A percentile compares a stretch with the other conserved stretches of the same genome.
Evolutionary conservation across 2,113 vertebrate species (phyloP).

Genomic region (Pavo muticus): DNA sequence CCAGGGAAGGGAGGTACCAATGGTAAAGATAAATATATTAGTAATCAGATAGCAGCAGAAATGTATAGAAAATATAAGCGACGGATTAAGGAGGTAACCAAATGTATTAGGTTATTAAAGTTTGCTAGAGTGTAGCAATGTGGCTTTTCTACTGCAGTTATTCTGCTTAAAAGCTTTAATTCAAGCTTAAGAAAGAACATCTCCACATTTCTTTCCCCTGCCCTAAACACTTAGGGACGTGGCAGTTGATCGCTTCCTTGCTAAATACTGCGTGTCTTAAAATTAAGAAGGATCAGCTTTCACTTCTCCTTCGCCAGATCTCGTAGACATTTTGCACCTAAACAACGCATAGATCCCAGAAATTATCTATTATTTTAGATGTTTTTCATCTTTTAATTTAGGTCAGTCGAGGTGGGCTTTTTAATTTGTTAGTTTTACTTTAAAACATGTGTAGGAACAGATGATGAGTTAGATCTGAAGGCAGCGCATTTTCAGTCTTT

Average conservation of each 20-base stretch:
- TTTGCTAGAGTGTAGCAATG: background rate
- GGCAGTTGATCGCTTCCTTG: background rate
- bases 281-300: background rate
- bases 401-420: background rate
- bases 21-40: background rate
- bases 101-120: slow-evolving; percentile 35
- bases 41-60: background rate
- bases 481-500: background rate
- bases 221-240: background rate
- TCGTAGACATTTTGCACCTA: background rate
- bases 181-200: background rate
- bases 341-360: background rate
- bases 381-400: background rate
- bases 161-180: background rate
- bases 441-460: background rate
- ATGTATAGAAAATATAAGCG: background rate
- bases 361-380: background rate
- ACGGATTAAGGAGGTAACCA: slow-evolving; percentile 9
- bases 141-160: background rate
- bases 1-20: background rate
- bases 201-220: background rate
- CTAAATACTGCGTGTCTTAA: background rate
- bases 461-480: background rate
- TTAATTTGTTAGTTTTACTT: background rate
- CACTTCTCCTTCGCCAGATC: background rate